A percentile compares a stretch with the other conserved stretches of the same genome.
Conservation (phyloP, 2,797 vertebrate species). For the Apogon hyalosoma region DNA sequence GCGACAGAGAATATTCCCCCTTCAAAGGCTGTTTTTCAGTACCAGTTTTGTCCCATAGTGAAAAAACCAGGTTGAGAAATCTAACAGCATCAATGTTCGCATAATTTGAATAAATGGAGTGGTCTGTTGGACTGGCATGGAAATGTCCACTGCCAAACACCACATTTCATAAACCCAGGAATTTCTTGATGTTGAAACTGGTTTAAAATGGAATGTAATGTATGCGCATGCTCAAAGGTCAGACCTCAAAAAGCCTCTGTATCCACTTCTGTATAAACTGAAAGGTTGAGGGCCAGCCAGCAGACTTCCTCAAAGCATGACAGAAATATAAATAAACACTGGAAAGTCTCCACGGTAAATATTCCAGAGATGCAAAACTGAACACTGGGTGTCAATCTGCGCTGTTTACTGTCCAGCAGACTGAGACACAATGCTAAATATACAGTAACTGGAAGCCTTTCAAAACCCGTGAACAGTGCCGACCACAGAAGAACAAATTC, state of each 20-base stretch:
- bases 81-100: slow-evolving; percentile 34
- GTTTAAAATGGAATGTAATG: slow-evolving; percentile 60
- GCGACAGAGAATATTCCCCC: slow-evolving; percentile 14
- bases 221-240: slow-evolving; percentile 27
- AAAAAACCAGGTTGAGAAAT: slow-evolving; percentile 25
- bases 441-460: slow-evolving; percentile 12
- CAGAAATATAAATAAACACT: slow-evolving; percentile 39
- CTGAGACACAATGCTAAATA: slow-evolving; percentile 33
- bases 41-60: slow-evolving; percentile 3
- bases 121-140: slow-evolving; percentile 9
- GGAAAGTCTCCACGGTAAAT: slow-evolving; percentile 7
- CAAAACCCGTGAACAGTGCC: slow-evolving; percentile 11
- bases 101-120: slow-evolving; percentile 38
- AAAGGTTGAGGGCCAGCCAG: slow-evolving; percentile 18
- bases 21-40: slow-evolving; percentile 10
- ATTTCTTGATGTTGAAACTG: slow-evolving; percentile 47
- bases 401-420: slow-evolving; percentile 48
- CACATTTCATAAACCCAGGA: slow-evolving; percentile 54
- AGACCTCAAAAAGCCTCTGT: slow-evolving; percentile 27
- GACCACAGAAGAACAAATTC: slow-evolving; percentile 24
- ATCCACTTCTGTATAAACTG: slow-evolving; percentile 19
- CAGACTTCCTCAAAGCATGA: slow-evolving; percentile 28
- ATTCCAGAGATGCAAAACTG: slow-evolving; percentile 18
- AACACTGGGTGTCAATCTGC: slow-evolving; percentile 23
- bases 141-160: slow-evolving; percentile 49